Percentiles rank a stretch among this genome's conserved stretches.
These are phyloP conservation scores for Sinocyclocheilus anophthalmus DNA, from an alignment of 2,113 vertebrate species.

Conservation along the genomic window DNA sequence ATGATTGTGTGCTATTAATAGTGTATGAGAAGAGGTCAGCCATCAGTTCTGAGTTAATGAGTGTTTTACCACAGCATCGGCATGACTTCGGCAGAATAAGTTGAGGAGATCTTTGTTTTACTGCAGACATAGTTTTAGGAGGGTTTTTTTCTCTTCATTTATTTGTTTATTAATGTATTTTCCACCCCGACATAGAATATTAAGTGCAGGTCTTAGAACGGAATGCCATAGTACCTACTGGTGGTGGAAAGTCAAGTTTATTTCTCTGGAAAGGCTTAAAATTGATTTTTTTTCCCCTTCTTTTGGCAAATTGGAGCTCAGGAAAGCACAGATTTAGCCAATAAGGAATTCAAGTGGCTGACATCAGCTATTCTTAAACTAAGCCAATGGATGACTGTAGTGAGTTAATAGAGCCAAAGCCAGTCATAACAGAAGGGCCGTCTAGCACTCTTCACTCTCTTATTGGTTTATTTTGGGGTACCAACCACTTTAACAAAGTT, in stretches of 20 bases:
- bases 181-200: conserved; percentile 20
- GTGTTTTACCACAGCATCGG: conserved; percentile 27
- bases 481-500: not conserved
- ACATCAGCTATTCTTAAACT: conserved; percentile 50
- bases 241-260: conserved; percentile 48
- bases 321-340: conserved; percentile 49
- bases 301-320: conserved; percentile 47
- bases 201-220: not conserved
- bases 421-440: not conserved
- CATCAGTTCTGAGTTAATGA: conserved; percentile 39
- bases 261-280: conserved; percentile 54
- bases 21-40: conserved; percentile 35
- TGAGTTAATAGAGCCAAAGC: conserved; percentile 4
- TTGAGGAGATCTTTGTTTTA: not conserved
- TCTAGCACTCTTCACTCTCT: not conserved
- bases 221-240: conserved; percentile 16
- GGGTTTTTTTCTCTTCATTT: rapidly evolving
- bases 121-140: not conserved
- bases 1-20: conserved; percentile 42
- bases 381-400: conserved; percentile 46
- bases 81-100: conserved; percentile 8
- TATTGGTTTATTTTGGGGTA: not conserved
- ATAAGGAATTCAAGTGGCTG: conserved; percentile 53
- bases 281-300: conserved; percentile 44
- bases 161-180: not conserved